These are phyloP conservation scores for Monoplex corrugatus DNA, from an alignment of 2,888 invertebrate species.

Conservation along the genomic window DNA sequence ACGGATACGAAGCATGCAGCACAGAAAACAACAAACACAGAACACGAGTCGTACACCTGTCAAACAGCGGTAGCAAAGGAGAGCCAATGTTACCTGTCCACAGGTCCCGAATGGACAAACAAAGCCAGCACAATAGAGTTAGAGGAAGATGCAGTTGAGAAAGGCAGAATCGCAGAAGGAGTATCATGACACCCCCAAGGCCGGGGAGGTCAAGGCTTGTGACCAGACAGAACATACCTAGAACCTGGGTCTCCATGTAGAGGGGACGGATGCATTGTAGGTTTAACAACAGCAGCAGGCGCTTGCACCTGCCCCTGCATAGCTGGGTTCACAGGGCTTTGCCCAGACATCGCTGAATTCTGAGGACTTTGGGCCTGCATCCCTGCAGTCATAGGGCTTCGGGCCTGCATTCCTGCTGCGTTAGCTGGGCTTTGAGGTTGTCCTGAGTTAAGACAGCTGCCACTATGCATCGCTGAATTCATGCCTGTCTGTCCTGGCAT, in stretches of 20 bases:
- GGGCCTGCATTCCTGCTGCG: neutral
- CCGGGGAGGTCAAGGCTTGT: too few relatives aligned
- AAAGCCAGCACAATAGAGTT: neutral
- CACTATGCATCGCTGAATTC: neutral
- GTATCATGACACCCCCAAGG: neutral
- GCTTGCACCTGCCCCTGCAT: slow-evolving; percentile 8
- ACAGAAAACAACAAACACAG: neutral
- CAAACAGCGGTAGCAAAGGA: slow-evolving; percentile 18
- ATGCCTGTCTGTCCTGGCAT: slow-evolving; percentile 19
- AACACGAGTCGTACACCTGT: neutral
- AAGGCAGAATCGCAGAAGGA: slow-evolving; percentile 13
- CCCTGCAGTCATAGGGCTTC: neutral
- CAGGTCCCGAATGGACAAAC: neutral
- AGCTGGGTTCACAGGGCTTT: slow-evolving; percentile 19
- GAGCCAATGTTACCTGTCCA: slow-evolving; percentile 33
- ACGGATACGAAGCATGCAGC: neutral
- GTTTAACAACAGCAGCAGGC: slow-evolving; percentile 30
- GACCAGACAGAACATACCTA: slow-evolving; percentile 43
- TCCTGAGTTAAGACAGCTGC: neutral
- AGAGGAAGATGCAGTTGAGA: neutral
- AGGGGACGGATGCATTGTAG: slow-evolving; percentile 49
- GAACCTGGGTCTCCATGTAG: slow-evolving; percentile 49
- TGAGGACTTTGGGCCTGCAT: slow-evolving; percentile 16
- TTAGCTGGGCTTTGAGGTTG: neutral
- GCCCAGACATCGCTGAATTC: slow-evolving; percentile 4